These are phyloP conservation scores for Suricata suricatta DNA, from an alignment of 2,113 vertebrate genomes.

Conservation along the genomic window DNA sequence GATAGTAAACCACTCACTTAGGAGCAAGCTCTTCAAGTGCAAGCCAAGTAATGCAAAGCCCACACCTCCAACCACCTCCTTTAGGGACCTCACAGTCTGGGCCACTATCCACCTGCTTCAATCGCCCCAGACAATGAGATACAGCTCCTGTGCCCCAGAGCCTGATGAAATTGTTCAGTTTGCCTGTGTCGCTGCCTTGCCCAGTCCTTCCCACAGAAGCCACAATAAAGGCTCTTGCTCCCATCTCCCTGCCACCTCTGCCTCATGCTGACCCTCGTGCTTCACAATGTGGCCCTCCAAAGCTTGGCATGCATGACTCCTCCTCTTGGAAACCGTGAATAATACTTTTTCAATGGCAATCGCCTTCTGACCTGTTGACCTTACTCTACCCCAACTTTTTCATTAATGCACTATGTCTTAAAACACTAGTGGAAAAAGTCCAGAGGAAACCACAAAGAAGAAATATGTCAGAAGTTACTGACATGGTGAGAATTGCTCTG, in stretches of 20 bases:
- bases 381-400: background rate
- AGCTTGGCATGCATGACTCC: too few species aligned
- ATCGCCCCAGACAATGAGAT: background rate
- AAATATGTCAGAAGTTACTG: background rate
- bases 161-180: background rate
- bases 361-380: background rate
- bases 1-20: background rate
- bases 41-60: background rate
- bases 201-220: background rate
- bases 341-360: background rate
- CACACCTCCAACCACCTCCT: background rate
- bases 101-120: background rate
- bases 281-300: accelerated
- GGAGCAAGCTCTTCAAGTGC: background rate
- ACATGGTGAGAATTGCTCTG: background rate
- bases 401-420: background rate
- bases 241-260: background rate
- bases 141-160: background rate
- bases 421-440: background rate
- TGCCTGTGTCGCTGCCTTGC: background rate
- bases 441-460: background rate
- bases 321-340: background rate
- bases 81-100: background rate
- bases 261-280: background rate
- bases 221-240: background rate